These are phyloP conservation scores for Amphiura filiformis DNA, from an alignment of 35 echinoderm and acorn worm genomes.

Conservation along the genomic window DNA sequence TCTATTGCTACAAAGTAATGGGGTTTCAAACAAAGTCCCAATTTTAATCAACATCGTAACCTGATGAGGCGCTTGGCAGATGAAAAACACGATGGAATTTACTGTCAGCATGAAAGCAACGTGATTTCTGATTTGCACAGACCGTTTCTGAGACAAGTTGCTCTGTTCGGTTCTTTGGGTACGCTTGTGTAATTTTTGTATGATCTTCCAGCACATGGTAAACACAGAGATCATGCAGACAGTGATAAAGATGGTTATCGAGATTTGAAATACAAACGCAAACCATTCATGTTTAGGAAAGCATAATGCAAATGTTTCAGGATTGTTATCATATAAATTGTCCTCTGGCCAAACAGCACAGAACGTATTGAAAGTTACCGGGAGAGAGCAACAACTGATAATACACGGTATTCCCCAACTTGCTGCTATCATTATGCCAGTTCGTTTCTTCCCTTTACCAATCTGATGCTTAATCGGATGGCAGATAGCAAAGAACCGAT, in stretches of 20 bases:
- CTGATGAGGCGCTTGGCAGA: conserved; percentile 43
- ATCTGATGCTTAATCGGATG: conserved; percentile 45
- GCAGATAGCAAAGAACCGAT: conserved; percentile 67
- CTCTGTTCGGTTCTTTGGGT: background rate
- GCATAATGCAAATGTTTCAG: too few relatives aligned
- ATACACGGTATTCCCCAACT: background rate
- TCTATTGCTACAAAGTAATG: background rate
- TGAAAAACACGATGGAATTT: conserved; percentile 45
- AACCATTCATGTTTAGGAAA: too few relatives aligned
- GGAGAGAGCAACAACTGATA: conserved; percentile 11
- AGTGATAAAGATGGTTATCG: too few relatives aligned
- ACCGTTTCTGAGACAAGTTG: background rate
- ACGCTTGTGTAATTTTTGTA: conserved; percentile 24
- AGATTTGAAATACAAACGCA: too few relatives aligned
- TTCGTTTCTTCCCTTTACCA: background rate
- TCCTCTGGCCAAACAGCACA: too few relatives aligned
- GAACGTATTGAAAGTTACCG: conserved; percentile 3
- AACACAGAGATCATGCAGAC: conserved; percentile 36
- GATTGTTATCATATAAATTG: too few relatives aligned
- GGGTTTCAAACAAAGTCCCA: background rate
- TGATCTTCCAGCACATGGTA: conserved; percentile 46
- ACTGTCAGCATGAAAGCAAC: conserved; percentile 52
- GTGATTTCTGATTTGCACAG: background rate
- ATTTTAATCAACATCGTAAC: background rate
- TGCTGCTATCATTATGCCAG: background rate